phyloP scores from a whole-genome alignment of 23 tunicate genomes.

The Clavelina lepadiformis region DNA sequence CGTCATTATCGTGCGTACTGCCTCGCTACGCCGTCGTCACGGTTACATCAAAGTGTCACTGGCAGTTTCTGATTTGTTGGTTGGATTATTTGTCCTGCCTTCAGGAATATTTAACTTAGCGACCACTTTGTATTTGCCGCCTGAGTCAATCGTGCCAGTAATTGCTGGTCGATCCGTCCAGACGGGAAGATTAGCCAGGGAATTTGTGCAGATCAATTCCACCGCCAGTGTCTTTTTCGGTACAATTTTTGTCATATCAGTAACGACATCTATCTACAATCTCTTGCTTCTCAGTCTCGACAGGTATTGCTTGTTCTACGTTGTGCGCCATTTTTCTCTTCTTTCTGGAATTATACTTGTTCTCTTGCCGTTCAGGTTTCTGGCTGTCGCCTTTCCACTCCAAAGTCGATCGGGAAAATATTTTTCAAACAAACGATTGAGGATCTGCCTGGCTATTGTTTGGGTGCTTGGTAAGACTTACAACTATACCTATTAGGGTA shows the following conservation, averaged over 20 bases:
- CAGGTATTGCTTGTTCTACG: constrained; percentile 36
- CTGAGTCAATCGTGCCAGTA: neutral
- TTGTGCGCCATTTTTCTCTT: neutral
- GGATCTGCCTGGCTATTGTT: constrained; percentile 38
- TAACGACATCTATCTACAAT: constrained; percentile 68
- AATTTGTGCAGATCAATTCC: constrained; percentile 39
- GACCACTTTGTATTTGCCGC: constrained; percentile 36
- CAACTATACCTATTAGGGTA: neutral
- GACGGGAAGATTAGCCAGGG: neutral
- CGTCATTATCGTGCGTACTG: constrained; percentile 38
- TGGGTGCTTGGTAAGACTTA: constrained; percentile 63
- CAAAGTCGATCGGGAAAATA: constrained; percentile 67
- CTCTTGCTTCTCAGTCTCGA: constrained; percentile 67
- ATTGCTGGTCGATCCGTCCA: neutral
- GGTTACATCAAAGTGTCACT: constrained; percentile 87
- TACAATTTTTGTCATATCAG: constrained; percentile 54
- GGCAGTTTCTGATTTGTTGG: constrained; percentile 69
- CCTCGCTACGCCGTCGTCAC: constrained; percentile 51
- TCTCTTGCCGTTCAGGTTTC: constrained; percentile 28
- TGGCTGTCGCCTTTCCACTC: constrained; percentile 72
- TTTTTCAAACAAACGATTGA: constrained; percentile 40
- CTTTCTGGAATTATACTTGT: neutral
- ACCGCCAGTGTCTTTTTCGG: constrained; percentile 73
- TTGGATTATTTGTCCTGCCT: constrained; percentile 77
- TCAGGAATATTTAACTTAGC: constrained; percentile 58